These are phyloP conservation scores for Tethea ocularis DNA, from an alignment of 2,888 invertebrate genomes.

Conservation along the genomic window DNA sequence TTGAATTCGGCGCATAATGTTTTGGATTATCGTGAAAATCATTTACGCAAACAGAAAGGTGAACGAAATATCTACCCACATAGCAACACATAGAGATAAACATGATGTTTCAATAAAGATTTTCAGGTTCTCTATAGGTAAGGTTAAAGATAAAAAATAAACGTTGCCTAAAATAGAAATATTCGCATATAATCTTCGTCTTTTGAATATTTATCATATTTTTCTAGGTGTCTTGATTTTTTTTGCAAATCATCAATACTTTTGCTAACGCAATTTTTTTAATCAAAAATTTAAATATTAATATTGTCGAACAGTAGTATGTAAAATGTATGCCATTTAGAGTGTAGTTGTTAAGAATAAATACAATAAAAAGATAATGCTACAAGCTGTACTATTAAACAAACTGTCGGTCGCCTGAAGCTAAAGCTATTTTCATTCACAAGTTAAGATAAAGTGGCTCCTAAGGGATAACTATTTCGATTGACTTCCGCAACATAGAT, in stretches of 20 bases:
- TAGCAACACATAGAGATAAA: not conserved
- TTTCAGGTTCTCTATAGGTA: not conserved
- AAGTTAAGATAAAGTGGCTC: constrained; percentile 48
- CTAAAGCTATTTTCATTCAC: constrained; percentile 44
- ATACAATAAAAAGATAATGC: constrained; percentile 28
- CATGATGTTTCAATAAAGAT: not conserved
- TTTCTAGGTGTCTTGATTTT: too few species aligned
- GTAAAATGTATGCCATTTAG: constrained; percentile 18
- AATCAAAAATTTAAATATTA: too few species aligned
- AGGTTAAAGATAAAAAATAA: too few species aligned
- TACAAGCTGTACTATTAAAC: constrained; percentile 48
- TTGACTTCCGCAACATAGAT: constrained; percentile 24
- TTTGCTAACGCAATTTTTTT: too few species aligned
- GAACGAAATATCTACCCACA: not conserved
- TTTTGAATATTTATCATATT: too few species aligned
- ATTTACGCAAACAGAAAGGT: too few species aligned
- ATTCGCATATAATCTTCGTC: too few species aligned
- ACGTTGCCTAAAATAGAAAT: too few species aligned
- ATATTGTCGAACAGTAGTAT: too few species aligned
- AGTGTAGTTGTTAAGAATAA: constrained; percentile 21
- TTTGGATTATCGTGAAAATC: too few species aligned
- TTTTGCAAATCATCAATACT: too few species aligned
- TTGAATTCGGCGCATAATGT: too few species aligned
- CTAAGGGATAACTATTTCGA: constrained; percentile 39
- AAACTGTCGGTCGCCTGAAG: constrained; percentile 38